Evolutionary conservation across 2,113 vertebrate species (phyloP), one percentile per base, ranked within the genome.

Genomic region (Cnemophilus loriae): DNA sequence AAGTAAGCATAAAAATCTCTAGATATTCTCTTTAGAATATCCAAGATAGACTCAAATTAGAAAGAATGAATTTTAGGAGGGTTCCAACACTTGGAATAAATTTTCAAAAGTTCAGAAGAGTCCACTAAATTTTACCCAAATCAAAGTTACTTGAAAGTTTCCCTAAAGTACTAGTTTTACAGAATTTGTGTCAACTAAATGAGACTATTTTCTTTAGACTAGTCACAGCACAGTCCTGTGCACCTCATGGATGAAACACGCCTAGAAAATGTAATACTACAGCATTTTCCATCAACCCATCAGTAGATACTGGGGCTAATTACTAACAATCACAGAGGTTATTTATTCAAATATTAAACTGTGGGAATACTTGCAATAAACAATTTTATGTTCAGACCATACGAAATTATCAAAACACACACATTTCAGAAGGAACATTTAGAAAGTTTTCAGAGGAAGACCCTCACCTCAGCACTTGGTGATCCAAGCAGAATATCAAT

Each of bases 401-500:
- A 26, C 6, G 42, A 60, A 85, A 53, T 63, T 20, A 83, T 44
- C 30, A 32, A 61, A 79, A 7, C 2, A 28, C 11, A 61, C 6
- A 46, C 9, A 44, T 52, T 89, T 49, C 39, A 44, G 44, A 73
- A 63, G 21, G 8, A 75, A 16, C 2, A 14, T n/a, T 17, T 13
- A 53, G 37, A 8, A 70, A 47, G 14, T 17, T 90, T 56, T 63
- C 59, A 85, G 46, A 61, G 49, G 41, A 84, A 94, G 53, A 68
- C 3, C 4, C 97, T 98, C 97, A 99, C 99, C 98, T 99, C 99
- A 96, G 98, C 98, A 95, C 99, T 99, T 84, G 99, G 98, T 61
- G 99, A 99, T 77, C 99, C 99, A 33, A 99, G 99, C 63, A 99
- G 98, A 92, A 99, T 98, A 96, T 99, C 99, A 39, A 99, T 99